Base-by-base conservation (phyloP, 2,113 vertebrate species). In the Spea bombifrons region DNA sequence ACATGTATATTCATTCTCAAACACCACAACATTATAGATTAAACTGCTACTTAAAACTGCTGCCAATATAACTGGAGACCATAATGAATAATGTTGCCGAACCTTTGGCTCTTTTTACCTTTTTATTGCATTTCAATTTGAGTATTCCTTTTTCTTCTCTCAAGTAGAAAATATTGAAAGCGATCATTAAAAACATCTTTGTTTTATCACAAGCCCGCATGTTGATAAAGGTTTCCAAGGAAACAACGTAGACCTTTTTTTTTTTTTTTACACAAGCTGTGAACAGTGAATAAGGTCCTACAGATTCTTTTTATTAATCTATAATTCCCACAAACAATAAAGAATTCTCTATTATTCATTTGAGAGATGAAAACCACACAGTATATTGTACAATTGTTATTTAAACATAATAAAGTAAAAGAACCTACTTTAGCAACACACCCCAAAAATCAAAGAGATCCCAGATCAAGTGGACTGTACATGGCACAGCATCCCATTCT, bases 211-310 rank as follows among this genome's bases (percentile, higher is more conserved):
- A 61, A 45, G 69, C 10, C 76, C 64, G 0, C 48, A 12, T 53
- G n/a, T 70, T 47, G 12, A 67, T 74, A 69, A 30, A 78, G 48
- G 77, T 84, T 86, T 86, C 72, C 13, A 75, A 83, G 81, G 75
- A 1, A 3, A 55, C 45, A 81, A 75, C 5, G 66, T 0, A 77
- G n/a, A 3, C 81, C 1, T 43, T 67, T 12, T 30, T 30, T 46
- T 10, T 0, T 43, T 67, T 12, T 30, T 30, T 46, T 10, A 63
- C 84, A 84, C 82, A 7, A 87, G 15, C 7, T 78, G 69, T 1
- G 1, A 80, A 81, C 83, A 50, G 47, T 8, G 82, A 71, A 61
- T 53, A 48, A 83, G 9, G 6, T 70, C n/a, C 76, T 5, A 61
- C 72, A 63, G 17, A 49, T 6, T 81, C 61, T 17, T 78, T 7